Evolutionary conservation across 2,113 vertebrate species (phyloP).

Genomic region (Tragelaphus imberbis): DNA sequence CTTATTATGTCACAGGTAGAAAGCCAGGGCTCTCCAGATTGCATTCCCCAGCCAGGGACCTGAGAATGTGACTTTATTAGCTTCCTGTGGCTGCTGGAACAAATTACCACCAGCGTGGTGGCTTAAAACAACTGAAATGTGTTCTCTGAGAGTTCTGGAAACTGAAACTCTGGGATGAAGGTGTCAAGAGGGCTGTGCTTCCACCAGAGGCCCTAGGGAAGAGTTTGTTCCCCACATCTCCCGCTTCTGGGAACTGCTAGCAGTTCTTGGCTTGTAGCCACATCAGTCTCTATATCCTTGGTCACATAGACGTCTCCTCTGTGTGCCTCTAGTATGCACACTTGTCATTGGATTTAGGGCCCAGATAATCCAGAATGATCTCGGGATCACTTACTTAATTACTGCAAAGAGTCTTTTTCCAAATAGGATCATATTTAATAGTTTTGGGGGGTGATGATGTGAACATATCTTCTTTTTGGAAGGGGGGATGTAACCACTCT

Average conservation of each 20-base stretch:
- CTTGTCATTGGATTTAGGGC: neutral
- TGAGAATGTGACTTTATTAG: neutral
- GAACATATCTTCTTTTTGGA: neutral
- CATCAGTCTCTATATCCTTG: neutral
- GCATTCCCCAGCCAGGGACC: neutral
- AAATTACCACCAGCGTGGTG: neutral
- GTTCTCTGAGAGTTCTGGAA: neutral
- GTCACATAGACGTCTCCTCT: neutral
- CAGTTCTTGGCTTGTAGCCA: neutral
- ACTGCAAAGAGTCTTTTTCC: neutral
- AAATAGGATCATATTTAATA: neutral
- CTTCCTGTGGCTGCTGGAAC: neutral
- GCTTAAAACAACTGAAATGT: neutral
- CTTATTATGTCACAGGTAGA: neutral
- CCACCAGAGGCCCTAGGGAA: neutral
- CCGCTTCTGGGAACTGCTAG: neutral
- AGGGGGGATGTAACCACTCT: neutral
- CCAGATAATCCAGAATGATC: neutral
- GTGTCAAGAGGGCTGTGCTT: neutral
- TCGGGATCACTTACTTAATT: neutral
- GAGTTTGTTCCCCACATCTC: neutral
- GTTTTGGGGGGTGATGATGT: neutral
- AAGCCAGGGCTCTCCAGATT: neutral
- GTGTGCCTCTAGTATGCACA: neutral
- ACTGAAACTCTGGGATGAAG: neutral